Conservation (phyloP, 2,113 vertebrate species). For the Campylomormyrus numenius region DNA sequence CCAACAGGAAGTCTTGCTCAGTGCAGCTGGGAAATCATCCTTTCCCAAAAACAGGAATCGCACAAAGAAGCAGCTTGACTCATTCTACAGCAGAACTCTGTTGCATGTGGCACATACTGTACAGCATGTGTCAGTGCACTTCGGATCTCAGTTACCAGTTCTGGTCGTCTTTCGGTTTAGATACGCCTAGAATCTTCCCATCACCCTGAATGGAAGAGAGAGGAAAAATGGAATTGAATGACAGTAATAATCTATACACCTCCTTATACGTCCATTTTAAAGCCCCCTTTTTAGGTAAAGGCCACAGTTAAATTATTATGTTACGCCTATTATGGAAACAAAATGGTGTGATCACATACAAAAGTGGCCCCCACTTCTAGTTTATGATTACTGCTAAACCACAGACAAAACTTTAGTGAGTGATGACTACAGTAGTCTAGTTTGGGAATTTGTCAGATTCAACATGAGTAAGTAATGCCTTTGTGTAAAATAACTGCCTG, state of each 20-base stretch:
- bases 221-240: neutral
- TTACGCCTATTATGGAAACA: neutral
- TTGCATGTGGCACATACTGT: neutral
- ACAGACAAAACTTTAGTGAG: neutral
- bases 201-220: conserved; percentile 49
- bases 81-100: neutral
- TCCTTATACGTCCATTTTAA: neutral
- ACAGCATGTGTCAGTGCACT: neutral
- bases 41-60: neutral
- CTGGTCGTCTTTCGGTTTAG: conserved; percentile 42
- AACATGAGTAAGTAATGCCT: neutral
- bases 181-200: conserved; percentile 32
- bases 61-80: neutral
- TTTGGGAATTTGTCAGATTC: neutral
- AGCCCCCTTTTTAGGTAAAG: neutral
- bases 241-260: neutral
- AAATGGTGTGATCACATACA: neutral
- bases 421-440: neutral
- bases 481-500: neutral
- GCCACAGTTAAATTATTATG: neutral
- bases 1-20: neutral
- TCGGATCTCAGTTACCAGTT: conserved; percentile 43
- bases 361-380: neutral
- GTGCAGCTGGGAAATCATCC: neutral
- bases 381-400: neutral